Percentiles rank a stretch among this genome's conserved stretches.
Conservation (phyloP, 2,888 invertebrate species). For the Diloba caeruleocephala region DNA sequence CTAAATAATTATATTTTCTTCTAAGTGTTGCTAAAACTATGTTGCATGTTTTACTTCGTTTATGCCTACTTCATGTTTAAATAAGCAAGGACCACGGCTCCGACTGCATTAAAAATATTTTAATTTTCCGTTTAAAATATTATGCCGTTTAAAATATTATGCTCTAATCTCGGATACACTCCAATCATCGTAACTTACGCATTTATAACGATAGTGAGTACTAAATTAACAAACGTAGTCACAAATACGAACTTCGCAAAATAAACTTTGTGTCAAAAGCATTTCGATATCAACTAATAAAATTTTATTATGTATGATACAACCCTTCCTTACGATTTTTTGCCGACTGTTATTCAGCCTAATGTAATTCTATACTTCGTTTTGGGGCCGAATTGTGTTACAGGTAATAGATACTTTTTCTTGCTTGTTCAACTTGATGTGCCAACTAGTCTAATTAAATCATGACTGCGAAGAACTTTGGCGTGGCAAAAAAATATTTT, state of each 20-base stretch:
- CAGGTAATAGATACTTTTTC: background rate
- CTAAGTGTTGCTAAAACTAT: too few species aligned
- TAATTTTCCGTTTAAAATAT: too few species aligned
- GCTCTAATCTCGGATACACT: too few species aligned
- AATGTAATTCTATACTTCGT: slow-evolving; percentile 23
- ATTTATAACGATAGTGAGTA: too few species aligned
- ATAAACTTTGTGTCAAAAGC: slow-evolving; percentile 18
- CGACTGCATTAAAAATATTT: too few species aligned
- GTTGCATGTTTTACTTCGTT: too few species aligned
- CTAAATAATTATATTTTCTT: too few species aligned
- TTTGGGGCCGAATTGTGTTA: slow-evolving; percentile 7
- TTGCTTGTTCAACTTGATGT: slow-evolving; percentile 6
- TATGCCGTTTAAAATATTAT: too few species aligned
- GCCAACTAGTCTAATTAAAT: background rate
- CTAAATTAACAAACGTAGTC: background rate
- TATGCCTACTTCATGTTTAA: too few species aligned
- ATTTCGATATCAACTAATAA: slow-evolving; percentile 11
- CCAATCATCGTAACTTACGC: too few species aligned
- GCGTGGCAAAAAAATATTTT: slow-evolving; percentile 14
- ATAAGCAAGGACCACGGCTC: too few species aligned
- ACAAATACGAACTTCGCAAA: background rate
- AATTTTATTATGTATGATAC: slow-evolving; percentile 31
- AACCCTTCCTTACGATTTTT: slow-evolving; percentile 17
- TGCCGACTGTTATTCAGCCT: background rate
- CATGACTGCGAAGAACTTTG: background rate